Conservation (phyloP, 2,888 invertebrate genomes). For the Allolobophora icterica region DNA sequence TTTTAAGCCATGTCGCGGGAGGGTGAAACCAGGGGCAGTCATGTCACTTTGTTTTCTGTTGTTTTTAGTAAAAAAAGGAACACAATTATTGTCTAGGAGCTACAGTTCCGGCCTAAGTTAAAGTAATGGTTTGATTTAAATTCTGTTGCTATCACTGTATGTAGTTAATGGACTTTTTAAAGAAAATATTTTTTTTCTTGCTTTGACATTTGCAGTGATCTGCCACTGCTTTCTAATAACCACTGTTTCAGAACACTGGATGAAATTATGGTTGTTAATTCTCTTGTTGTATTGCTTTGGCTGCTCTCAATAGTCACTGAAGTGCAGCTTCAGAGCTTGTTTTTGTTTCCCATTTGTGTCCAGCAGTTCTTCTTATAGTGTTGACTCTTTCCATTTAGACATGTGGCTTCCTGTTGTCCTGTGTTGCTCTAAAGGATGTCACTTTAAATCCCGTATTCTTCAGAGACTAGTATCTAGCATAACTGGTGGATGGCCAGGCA, state of each 20-base stretch:
- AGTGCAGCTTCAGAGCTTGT: neutral
- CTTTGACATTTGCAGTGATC: neutral
- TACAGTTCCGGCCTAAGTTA: neutral
- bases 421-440: no score
- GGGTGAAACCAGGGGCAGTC: neutral
- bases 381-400: neutral
- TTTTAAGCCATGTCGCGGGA: neutral
- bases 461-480: neutral
- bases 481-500: neutral
- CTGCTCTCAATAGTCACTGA: neutral
- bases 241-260: neutral
- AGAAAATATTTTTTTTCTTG: neutral
- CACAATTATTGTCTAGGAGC: constrained; percentile 17
- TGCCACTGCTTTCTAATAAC: neutral
- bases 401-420: neutral
- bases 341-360: neutral
- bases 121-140: neutral
- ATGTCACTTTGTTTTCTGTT: neutral
- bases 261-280: constrained; percentile 17
- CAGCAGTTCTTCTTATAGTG: neutral
- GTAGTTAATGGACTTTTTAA: neutral
- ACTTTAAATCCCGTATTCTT: neutral
- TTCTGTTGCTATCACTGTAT: neutral
- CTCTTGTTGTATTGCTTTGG: constrained; percentile 8
- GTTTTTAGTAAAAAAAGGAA: neutral